These are phyloP conservation scores for Adela reaumurella DNA, from an alignment of 2,888 invertebrate species.

Conservation along the genomic window DNA sequence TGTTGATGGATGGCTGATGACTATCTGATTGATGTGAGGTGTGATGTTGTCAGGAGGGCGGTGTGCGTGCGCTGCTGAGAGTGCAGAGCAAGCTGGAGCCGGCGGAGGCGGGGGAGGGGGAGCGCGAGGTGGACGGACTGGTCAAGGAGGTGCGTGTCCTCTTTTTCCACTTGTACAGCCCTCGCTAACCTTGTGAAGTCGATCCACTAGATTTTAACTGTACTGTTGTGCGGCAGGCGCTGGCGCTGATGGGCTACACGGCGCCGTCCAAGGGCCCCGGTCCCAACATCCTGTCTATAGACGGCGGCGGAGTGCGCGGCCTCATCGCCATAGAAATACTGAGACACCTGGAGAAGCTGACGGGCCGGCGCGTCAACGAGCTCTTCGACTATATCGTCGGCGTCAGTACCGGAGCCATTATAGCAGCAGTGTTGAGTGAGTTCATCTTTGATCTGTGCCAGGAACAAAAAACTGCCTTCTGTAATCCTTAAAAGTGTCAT, in stretches of 20 bases:
- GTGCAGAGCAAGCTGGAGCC: conserved; percentile 35
- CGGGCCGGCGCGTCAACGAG: conserved; percentile 65
- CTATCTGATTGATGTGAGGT: not conserved
- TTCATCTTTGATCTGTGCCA: not conserved
- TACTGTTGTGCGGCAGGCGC: conserved; percentile 34
- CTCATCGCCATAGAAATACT: conserved; percentile 81
- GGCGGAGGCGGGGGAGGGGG: conserved; percentile 14
- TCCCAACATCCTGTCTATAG: conserved; percentile 77
- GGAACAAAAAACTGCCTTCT: too few relatives aligned
- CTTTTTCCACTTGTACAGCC: too few relatives aligned
- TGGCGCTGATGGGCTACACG: conserved; percentile 66
- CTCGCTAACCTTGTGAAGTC: too few relatives aligned
- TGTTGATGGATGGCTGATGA: too few relatives aligned
- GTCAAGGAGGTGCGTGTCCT: conserved; percentile 27
- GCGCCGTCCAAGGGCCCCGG: conserved; percentile 69
- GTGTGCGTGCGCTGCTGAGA: conserved; percentile 60
- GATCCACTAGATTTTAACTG: too few relatives aligned
- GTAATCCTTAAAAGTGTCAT: too few relatives aligned
- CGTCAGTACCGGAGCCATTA: conserved; percentile 80
- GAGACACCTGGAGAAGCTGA: conserved; percentile 68
- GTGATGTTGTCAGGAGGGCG: conserved; percentile 57
- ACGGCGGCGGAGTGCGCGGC: conserved; percentile 90
- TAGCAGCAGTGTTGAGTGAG: conserved; percentile 68
- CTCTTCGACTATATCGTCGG: conserved; percentile 87
- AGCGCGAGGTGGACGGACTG: conserved; percentile 21